A percentile compares a stretch with the other conserved stretches of the same genome.
phyloP scores from a whole-genome alignment of 2,797 vertebrate species.

The Xyrichtys novacula region DNA sequence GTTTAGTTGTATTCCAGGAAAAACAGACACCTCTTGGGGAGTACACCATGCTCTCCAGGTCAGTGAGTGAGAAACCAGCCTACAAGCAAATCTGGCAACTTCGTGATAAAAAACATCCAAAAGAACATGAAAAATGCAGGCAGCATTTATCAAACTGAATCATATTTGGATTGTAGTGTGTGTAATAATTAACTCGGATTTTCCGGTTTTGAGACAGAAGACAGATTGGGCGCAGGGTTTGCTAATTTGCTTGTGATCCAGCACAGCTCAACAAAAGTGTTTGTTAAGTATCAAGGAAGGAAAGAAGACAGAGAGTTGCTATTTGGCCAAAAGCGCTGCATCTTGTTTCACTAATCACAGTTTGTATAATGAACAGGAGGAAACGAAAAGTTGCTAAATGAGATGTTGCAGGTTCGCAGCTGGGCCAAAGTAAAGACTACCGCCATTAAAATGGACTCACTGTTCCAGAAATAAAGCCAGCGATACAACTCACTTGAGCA shows the following conservation, averaged over 20 bases:
- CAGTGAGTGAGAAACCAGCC: conserved; percentile 44
- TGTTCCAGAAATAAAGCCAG: conserved; percentile 32
- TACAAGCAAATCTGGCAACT: conserved; percentile 23
- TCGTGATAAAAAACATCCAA: conserved; percentile 14
- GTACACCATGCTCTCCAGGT: conserved; percentile 24
- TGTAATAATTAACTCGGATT: conserved; percentile 40
- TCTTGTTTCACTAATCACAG: conserved; percentile 70
- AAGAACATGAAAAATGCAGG: not conserved
- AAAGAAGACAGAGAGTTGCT: conserved; percentile 41
- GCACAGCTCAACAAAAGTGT: conserved; percentile 14
- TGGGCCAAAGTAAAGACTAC: conserved; percentile 46
- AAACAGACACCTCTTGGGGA: conserved; percentile 25
- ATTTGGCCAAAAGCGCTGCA: conserved; percentile 57
- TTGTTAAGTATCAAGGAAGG: conserved; percentile 55
- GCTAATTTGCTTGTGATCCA: conserved; percentile 47
- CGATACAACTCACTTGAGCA: not conserved
- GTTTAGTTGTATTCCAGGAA: not conserved
- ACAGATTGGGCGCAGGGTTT: conserved; percentile 36
- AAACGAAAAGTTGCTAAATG: conserved; percentile 59
- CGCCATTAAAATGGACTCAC: conserved; percentile 34
- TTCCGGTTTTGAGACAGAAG: conserved; percentile 53
- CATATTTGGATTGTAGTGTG: conserved; percentile 47
- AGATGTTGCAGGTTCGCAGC: conserved; percentile 50
- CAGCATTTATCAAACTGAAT: conserved; percentile 34
- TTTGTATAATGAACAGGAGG: conserved; percentile 43